These are phyloP conservation scores for Bombus impatiens DNA, from an alignment of 1,140 invertebrate species.

Conservation along the genomic window DNA sequence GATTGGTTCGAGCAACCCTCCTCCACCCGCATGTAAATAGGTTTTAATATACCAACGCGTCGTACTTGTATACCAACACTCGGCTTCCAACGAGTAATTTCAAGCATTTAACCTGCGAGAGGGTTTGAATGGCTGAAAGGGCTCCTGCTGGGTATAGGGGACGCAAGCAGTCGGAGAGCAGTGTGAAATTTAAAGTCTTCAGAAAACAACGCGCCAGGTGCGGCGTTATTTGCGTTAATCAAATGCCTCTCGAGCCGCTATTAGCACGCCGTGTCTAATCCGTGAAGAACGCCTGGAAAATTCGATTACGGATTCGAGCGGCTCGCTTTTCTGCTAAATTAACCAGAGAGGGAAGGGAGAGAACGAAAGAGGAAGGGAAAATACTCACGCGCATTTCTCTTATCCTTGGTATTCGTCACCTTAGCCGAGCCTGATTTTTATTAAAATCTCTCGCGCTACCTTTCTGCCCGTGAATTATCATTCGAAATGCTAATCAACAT, in stretches of 20 bases:
- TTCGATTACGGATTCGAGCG: background rate
- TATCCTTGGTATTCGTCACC: background rate
- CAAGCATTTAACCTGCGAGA: constrained; percentile 60
- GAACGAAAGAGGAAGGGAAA: background rate
- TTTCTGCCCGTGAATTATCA: background rate
- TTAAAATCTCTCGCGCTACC: background rate
- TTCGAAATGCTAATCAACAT: constrained; percentile 33
- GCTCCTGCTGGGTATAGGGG: constrained; percentile 20
- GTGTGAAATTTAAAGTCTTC: constrained; percentile 54
- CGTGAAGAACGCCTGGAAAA: background rate
- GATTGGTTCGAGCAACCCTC: constrained; percentile 57
- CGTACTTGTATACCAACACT: constrained; percentile 49
- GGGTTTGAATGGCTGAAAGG: constrained; percentile 55
- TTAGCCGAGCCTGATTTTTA: background rate
- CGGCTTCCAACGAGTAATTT: constrained; percentile 69
- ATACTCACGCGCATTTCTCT: no score
- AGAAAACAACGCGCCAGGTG: constrained; percentile 42
- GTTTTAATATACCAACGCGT: constrained; percentile 69
- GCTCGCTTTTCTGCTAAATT: background rate
- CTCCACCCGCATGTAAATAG: constrained; percentile 61
- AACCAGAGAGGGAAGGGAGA: background rate
- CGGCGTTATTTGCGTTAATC: constrained; percentile 47
- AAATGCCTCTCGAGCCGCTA: constrained; percentile 20
- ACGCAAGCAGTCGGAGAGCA: background rate
- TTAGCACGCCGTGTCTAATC: constrained; percentile 19